Percentiles rank a stretch among this genome's conserved stretches.
These are phyloP conservation scores for Drosophila punjabiensis DNA, from an alignment of 1,140 invertebrate genomes.

Conservation along the genomic window DNA sequence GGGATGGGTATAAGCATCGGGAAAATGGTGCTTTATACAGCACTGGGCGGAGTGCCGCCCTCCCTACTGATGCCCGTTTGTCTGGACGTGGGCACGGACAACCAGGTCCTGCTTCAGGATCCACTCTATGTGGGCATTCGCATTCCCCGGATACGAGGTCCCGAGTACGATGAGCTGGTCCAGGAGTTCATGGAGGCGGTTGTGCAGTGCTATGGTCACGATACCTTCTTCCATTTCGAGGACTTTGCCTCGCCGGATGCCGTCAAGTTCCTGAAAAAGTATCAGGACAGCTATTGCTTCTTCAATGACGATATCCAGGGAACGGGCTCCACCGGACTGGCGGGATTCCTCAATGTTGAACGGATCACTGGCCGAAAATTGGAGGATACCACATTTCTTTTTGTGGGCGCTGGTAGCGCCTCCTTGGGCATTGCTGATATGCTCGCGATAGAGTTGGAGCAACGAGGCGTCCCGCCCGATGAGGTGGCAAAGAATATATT, in stretches of 20 bases:
- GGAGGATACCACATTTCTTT: conserved; percentile 93
- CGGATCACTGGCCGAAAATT: conserved; percentile 92
- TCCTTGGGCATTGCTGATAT: conserved; percentile 94
- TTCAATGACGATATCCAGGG: conserved; percentile 99
- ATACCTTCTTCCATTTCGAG: conserved; percentile 96
- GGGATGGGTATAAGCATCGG: conserved; percentile 98
- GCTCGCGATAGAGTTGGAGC: conserved; percentile 86
- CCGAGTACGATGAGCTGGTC: conserved; percentile 96
- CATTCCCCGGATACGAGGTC: conserved; percentile 93
- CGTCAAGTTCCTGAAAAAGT: conserved; percentile 94
- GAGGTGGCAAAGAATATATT: conserved; percentile 92
- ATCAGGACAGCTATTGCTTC: conserved; percentile 93
- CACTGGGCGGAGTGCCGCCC: conserved; percentile 96
- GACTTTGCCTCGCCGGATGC: conserved; percentile 98
- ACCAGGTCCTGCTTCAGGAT: conserved; percentile 92
- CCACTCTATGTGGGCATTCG: conserved; percentile 97
- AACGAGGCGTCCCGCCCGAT: conserved; percentile 83
- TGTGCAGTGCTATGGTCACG: conserved; percentile 92
- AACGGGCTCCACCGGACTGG: conserved; percentile 95
- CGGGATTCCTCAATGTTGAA: conserved; percentile 94
- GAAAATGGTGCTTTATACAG: conserved; percentile 97
- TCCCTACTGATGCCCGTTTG: conserved; percentile 94
- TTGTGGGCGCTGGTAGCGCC: conserved; percentile 97
- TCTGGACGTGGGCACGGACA: conserved; percentile 97
- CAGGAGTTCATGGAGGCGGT: conserved; percentile 99